Evolutionary conservation across 2,797 vertebrate species (phyloP).

Genomic region (Clarias platycephalus): DNA sequence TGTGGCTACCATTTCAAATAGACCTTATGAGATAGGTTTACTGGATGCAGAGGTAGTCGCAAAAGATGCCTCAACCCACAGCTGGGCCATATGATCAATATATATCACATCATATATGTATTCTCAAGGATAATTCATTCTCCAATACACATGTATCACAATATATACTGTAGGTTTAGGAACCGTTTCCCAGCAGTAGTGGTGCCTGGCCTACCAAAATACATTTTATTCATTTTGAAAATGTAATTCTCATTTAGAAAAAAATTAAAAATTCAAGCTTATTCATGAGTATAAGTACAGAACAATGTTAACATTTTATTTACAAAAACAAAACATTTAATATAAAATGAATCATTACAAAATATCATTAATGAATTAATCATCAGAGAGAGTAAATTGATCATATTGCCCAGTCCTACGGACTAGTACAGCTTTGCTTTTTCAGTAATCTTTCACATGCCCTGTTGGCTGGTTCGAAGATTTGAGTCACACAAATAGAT

Average conservation of each 20-base stretch:
- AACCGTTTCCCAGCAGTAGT: not conserved
- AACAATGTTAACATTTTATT: not conserved
- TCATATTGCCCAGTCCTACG: not conserved
- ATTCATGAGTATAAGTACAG: not conserved
- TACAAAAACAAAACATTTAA: not conserved
- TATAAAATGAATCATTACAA: too few relatives aligned
- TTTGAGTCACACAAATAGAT: not conserved
- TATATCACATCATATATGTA: too few relatives aligned
- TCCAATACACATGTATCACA: not conserved
- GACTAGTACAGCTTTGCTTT: not conserved
- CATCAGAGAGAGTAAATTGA: too few relatives aligned
- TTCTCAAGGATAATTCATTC: too few relatives aligned
- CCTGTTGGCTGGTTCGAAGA: not conserved
- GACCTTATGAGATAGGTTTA: not conserved
- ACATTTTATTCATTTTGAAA: not conserved
- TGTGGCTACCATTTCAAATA: not conserved
- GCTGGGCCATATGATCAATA: not conserved
- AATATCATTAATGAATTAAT: too few relatives aligned
- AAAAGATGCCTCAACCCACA: not conserved
- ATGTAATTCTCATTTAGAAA: not conserved
- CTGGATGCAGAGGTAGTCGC: not conserved
- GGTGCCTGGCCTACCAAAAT: not conserved
- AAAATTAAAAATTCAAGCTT: not conserved
- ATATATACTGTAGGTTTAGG: too few relatives aligned
- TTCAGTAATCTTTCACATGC: not conserved